Evolutionary conservation across 2,888 invertebrate species (phyloP), one percentile per base, ranked within the genome.

Genomic region (Coenonympha glycerion): DNA sequence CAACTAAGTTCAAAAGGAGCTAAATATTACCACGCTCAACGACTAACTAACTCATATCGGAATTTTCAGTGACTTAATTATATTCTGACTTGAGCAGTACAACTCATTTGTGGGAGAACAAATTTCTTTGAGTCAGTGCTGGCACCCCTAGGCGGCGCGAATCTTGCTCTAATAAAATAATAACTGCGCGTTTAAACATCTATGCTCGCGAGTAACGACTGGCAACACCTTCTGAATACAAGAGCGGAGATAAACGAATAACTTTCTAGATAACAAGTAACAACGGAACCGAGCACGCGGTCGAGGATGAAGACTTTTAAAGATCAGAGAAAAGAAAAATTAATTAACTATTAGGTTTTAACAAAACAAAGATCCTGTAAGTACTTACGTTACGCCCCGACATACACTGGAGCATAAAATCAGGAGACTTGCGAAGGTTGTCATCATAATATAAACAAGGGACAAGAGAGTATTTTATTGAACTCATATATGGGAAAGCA

Each of bases 211-310:
- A 79, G 75, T 79, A 83, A 85, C 72, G 80, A 79, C 76, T 75
- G 65, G 67, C 74, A 83, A 82, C 85, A 85, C 85, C 85, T 85
- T 85, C 77, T 76, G 85, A 85, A 85, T 85, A 85, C 79, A 52
- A 71, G 75, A 79, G 65, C 56, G 55, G 61, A 63, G 72, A 71
- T 68, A 71, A 70, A 63, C 57, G 52, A 49, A 52, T 51, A 49
- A 42, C 44, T 41, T 31, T 6, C 2, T 19, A 50, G 58, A 58
- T 58, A 58, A 58, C 46, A n/a, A n/a, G n/a, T n/a, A n/a, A 40
- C 30, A 41, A 19, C 31, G 15, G 16, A 33, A n/a, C 13, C 13
- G 13, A 30, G 39, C 39, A 39, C 39, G 39, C 39, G 24, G 15
- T 39, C 22, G 4, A 16, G 9, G 15, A 39, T 24, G 9, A 39